Evolutionary conservation across 2,888 invertebrate genomes (phyloP), one percentile per base, ranked within the genome.

Genomic region (Apotomis capreana): DNA sequence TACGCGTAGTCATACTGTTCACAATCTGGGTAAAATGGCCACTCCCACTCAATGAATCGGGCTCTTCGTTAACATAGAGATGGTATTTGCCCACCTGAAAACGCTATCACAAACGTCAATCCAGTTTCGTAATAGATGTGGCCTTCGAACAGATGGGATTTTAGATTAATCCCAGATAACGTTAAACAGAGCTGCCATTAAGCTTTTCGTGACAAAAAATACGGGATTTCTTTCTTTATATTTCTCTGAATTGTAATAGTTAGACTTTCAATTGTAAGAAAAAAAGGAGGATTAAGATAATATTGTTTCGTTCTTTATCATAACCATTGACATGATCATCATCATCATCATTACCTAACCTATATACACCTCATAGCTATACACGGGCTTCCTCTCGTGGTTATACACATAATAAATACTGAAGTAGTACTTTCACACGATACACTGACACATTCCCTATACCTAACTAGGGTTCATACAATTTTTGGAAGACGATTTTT

Each of bases 41-140:
- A 49, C 13, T 57, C 65, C 54, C 64, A 69, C 78, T 78, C 77
- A 76, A 78, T 78, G 79, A 79, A 79, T 76, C 79, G 75, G 73
- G 61, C 68, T 74, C 68, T 72, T 68, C 72, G 68, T 72, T 72
- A 72, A 68, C 72, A 72, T 68, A 68, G 72, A 72, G 37, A 68
- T 68, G 68, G 68, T 63, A 62, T 63, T 71, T 63, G 15, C 72
- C 36, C 58, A 68, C 68, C 72, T 72, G 68, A 63, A 70, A 61
- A 62, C 58, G 63, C 54, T 72, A 72, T 72, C 59, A 36, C 58
- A 46, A 57, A 72, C 44, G 68, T 68, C 68, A 68, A 72, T 68
- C 62, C 37, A 44, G 58, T 63, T 63, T 46, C 15, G 59, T 68
- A 63, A 72, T 58, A 62, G 69, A 69, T 57, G 62, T 36, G 26